Evolutionary conservation across 2,888 invertebrate species (phyloP).

Genomic region (Temnothorax rugatulus): DNA sequence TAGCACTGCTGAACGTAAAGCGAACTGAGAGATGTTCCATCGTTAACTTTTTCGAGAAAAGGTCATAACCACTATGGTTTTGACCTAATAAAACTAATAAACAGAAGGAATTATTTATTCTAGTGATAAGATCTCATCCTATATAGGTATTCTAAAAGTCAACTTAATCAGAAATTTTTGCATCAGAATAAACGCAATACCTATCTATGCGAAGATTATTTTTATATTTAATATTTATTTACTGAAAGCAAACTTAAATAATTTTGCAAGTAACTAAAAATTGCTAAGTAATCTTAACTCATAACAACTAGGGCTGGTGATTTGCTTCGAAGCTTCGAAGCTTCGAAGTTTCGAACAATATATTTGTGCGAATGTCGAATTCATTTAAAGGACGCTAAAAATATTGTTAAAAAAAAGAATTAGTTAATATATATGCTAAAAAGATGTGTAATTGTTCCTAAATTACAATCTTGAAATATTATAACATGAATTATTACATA

Average conservation of each 20-base stretch:
- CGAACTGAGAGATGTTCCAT: slow-evolving; percentile 79
- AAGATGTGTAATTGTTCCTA: too few relatives aligned
- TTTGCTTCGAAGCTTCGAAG: too few relatives aligned
- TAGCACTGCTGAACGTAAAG: not conserved
- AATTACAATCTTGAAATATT: too few relatives aligned
- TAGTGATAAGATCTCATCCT: not conserved
- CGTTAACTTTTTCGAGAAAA: slow-evolving; percentile 84
- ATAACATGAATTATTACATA: too few relatives aligned
- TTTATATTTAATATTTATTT: not conserved
- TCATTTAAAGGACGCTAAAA: too few relatives aligned
- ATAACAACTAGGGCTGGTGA: too few relatives aligned
- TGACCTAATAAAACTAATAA: slow-evolving; percentile 69
- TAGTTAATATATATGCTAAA: too few relatives aligned
- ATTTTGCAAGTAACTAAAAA: not conserved
- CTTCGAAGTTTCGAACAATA: too few relatives aligned
- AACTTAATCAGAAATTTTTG: too few relatives aligned
- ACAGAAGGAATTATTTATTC: not conserved
- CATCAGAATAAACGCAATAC: too few relatives aligned
- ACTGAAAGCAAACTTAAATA: not conserved
- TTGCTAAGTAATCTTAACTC: not conserved
- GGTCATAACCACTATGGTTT: slow-evolving; percentile 79
- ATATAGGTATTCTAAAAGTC: not conserved
- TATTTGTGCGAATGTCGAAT: too few relatives aligned
- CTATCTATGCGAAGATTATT: not conserved
- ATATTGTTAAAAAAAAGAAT: too few relatives aligned